Evolutionary conservation across 2,888 invertebrate genomes (phyloP), one percentile per base, ranked within the genome.

Genomic region (Microctonus aethiopoides): DNA sequence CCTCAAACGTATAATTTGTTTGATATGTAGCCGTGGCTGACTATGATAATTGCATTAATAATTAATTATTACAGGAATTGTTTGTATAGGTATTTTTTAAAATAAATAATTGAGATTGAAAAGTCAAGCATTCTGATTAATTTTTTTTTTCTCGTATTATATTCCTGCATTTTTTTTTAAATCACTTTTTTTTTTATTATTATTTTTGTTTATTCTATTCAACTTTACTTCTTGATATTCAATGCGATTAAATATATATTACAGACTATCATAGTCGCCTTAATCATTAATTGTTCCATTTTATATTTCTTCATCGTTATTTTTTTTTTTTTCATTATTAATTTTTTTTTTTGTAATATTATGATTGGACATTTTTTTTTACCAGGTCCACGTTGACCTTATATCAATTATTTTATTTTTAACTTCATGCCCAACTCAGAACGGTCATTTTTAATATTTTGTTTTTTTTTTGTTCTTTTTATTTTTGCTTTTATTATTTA

Each of bases 1-100:
- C 22, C 46, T 52, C 63, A 64, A 59, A 41, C 68, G 54, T 32
- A 57, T 68, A 65, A 65, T 65, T 51, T 68, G 60, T 67, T 70
- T 74, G 75, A 75, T 75, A 75, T 75, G 74, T 72, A 74, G 71
- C 71, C 67, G 71, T 74, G 70, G 72, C 69, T 71, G 75, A 70
- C 70, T 74, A 70, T 70, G 64, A 74, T 70, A 72, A 59, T 73
- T 65, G 70, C 68, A 71, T 70, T 64, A n/a, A 57, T 59, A 68
- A 34, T 22, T 41, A 51, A 24, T 34, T 64, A 36, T 64, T 52
- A 64, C 41, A 54, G 34, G 54, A 64, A 52, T 54, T 22, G 32
- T 59, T 16, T 59, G n/a, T 51, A 22, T 29, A 51, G 16, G 4
- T 51, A 34, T 63, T 13, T 29, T 41, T 41, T 41, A n/a, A 24